These are phyloP conservation scores for Cyprinodon brontotheroides DNA, from an alignment of 2,113 vertebrate species.

Conservation along the genomic window DNA sequence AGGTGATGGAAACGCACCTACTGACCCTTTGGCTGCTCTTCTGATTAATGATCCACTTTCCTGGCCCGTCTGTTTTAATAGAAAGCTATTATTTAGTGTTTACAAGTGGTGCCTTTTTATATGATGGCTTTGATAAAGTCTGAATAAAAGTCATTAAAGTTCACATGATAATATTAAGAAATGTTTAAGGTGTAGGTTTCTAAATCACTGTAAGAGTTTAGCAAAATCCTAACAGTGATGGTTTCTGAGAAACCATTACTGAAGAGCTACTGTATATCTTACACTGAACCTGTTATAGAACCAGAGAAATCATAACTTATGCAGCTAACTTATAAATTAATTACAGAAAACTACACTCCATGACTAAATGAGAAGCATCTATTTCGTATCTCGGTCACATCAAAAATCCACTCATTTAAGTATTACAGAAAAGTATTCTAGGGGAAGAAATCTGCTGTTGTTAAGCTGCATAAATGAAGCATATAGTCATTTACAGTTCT, in stretches of 20 bases:
- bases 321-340: constrained; percentile 10
- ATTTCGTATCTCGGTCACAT: neutral
- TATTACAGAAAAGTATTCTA: neutral
- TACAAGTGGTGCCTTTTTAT: too few species aligned
- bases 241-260: neutral
- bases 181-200: neutral
- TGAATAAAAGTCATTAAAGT: neutral
- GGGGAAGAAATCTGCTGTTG: neutral
- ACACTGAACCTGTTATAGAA: neutral
- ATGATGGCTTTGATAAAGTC: neutral
- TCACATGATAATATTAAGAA: neutral
- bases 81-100: too few species aligned
- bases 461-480: neutral
- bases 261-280: neutral
- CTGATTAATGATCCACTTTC: neutral
- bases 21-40: neutral
- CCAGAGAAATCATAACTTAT: constrained; percentile 4
- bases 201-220: neutral
- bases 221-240: neutral
- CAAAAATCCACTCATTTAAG: neutral
- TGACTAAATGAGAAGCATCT: neutral
- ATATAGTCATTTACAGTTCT: constrained; percentile 8
- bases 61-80: too few species aligned
- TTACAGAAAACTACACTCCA: constrained; percentile 3
- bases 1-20: too few species aligned